Evolutionary conservation across 2,888 invertebrate genomes (phyloP).

Genomic region (Teleogryllus oceanicus): DNA sequence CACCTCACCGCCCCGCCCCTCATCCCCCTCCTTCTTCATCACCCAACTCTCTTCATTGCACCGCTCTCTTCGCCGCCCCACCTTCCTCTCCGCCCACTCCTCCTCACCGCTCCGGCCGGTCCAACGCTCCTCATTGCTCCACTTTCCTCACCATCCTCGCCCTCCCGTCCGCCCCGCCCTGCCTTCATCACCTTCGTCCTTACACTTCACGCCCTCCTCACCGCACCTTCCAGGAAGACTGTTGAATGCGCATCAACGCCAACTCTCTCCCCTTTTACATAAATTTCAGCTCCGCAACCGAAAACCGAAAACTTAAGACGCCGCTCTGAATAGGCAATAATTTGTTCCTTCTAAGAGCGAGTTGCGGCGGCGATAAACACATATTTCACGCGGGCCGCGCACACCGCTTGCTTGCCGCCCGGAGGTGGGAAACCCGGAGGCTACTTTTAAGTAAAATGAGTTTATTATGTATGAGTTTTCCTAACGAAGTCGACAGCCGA

Average conservation of each 20-base stretch:
- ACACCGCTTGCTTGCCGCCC: background rate
- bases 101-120: too few relatives aligned
- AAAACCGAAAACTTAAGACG: background rate
- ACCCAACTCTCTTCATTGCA: too few relatives aligned
- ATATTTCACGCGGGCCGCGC: background rate
- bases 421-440: too few relatives aligned
- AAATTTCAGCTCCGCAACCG: background rate
- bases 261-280: background rate
- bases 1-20: too few relatives aligned
- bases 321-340: background rate
- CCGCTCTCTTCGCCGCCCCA: too few relatives aligned
- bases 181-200: too few relatives aligned
- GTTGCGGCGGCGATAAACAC: background rate
- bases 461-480: background rate
- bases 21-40: too few relatives aligned
- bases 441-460: slow-evolving; percentile 18
- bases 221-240: background rate
- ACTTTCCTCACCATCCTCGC: too few relatives aligned
- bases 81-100: too few relatives aligned
- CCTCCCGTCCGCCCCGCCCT: too few relatives aligned
- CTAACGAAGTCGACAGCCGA: background rate
- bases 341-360: slow-evolving; percentile 7
- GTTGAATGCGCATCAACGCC: slow-evolving; percentile 7
- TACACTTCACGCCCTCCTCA: background rate
- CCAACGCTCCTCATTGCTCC: too few relatives aligned